A percentile compares a stretch with the other conserved stretches of the same genome.
These are phyloP conservation scores for Eupsilia transversa DNA, from an alignment of 2,888 invertebrate genomes.

Conservation along the genomic window DNA sequence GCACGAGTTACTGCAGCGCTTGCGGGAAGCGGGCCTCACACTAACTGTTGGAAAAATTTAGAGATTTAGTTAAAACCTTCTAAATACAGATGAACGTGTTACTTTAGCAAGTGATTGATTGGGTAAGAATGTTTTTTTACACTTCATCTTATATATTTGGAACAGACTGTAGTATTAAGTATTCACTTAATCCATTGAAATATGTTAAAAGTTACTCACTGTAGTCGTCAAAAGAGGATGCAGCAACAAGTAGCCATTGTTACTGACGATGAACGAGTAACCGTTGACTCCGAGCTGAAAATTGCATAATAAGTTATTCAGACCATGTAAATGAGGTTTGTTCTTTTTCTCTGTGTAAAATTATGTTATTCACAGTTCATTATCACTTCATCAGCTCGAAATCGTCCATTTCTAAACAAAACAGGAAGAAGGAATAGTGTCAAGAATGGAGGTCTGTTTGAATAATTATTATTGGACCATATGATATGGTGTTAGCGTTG, in stretches of 20 bases:
- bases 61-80: too few species aligned
- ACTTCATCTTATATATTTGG: not conserved
- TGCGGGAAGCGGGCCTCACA: too few species aligned
- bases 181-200: not conserved
- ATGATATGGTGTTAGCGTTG: not conserved
- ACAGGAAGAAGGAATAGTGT: not conserved
- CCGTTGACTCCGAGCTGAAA: constrained; percentile 98
- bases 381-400: not conserved
- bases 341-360: not conserved
- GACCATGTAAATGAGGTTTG: not conserved
- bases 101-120: not conserved
- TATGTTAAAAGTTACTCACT: constrained; percentile 88
- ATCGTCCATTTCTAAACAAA: not conserved
- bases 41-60: not conserved
- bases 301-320: constrained; percentile 18
- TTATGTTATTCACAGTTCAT: not conserved
- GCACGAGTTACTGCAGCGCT: too few species aligned
- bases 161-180: not conserved
- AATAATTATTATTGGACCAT: not conserved
- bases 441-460: not conserved
- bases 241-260: constrained; percentile 98
- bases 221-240: constrained; percentile 98
- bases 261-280: constrained; percentile 98
- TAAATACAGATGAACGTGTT: not conserved
- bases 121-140: not conserved